These are phyloP conservation scores for Temnopleurus reevesii DNA, from an alignment of 53 echinoderm and acorn worm genomes.

Conservation along the genomic window DNA sequence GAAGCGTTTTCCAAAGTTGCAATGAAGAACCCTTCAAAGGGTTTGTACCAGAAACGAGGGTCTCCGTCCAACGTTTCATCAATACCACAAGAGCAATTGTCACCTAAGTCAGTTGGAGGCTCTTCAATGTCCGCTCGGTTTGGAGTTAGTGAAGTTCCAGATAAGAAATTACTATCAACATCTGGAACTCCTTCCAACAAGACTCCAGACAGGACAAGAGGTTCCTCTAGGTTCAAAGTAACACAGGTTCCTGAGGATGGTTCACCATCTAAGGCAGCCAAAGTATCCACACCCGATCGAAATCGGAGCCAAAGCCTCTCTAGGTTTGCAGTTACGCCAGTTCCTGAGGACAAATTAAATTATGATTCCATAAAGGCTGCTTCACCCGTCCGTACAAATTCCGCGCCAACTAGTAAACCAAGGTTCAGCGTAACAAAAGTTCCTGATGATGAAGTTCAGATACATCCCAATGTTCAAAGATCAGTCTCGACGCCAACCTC, in stretches of 20 bases:
- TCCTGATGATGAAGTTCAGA: constrained; percentile 1
- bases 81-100: background rate
- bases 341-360: background rate
- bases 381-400: background rate
- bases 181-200: background rate
- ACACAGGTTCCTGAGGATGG: background rate
- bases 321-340: constrained; percentile 7
- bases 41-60: constrained; percentile 29
- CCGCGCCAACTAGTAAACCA: background rate
- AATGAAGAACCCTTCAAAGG: background rate
- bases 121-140: background rate
- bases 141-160: background rate
- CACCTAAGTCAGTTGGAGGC: background rate
- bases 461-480: background rate
- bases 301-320: background rate
- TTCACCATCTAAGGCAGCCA: background rate
- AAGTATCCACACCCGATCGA: too few species aligned
- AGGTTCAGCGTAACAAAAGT: constrained; percentile 39
- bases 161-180: background rate
- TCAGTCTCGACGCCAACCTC: background rate
- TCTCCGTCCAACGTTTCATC: background rate
- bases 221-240: background rate
- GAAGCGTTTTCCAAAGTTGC: background rate
- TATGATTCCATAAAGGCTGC: background rate
- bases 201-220: background rate